Conservation (phyloP, 2,113 vertebrate genomes). For the Phalacrocorax carbo region DNA sequence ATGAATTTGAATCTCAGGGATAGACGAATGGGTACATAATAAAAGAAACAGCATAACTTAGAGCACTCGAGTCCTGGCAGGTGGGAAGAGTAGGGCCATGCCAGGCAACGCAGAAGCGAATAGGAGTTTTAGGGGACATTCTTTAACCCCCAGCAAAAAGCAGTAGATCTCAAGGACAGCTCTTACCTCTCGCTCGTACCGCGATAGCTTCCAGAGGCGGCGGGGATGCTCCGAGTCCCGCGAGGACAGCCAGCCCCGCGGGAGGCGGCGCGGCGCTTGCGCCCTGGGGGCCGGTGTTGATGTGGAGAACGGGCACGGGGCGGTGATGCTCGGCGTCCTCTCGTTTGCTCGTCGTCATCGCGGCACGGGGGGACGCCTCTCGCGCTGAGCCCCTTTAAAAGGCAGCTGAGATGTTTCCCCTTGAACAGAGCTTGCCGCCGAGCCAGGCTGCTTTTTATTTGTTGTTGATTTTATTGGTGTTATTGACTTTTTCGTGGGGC, state of each 20-base stretch:
- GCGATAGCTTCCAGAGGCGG: fast-evolving
- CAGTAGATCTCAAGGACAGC: fast-evolving
- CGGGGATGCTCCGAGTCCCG: fast-evolving
- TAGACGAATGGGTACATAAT: not conserved
- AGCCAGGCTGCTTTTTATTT: slow-evolving; percentile 2
- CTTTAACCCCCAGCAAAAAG: not conserved
- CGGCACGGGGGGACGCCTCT: not conserved
- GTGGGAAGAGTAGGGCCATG: not conserved
- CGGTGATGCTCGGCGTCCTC: fast-evolving
- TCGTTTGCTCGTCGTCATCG: not conserved
- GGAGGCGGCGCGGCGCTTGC: too few relatives aligned
- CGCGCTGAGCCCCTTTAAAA: not conserved
- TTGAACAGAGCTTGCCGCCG: not conserved
- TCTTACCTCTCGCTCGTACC: not conserved
- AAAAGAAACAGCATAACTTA: not conserved
- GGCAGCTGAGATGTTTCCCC: not conserved
- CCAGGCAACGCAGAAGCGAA: fast-evolving
- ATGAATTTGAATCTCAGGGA: slow-evolving; percentile 3
- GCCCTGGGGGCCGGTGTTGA: fast-evolving
- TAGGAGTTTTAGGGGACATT: not conserved
- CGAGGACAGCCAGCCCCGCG: fast-evolving
- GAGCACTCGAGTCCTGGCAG: not conserved
- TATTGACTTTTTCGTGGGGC: slow-evolving; percentile 43
- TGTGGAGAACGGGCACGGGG: not conserved
- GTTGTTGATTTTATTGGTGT: slow-evolving; percentile 27